Percentiles rank a stretch among this genome's conserved stretches.
Evolutionary conservation across 2,113 vertebrate genomes (phyloP).

Genomic region (Gnathonemus echidnorhynchus): DNA sequence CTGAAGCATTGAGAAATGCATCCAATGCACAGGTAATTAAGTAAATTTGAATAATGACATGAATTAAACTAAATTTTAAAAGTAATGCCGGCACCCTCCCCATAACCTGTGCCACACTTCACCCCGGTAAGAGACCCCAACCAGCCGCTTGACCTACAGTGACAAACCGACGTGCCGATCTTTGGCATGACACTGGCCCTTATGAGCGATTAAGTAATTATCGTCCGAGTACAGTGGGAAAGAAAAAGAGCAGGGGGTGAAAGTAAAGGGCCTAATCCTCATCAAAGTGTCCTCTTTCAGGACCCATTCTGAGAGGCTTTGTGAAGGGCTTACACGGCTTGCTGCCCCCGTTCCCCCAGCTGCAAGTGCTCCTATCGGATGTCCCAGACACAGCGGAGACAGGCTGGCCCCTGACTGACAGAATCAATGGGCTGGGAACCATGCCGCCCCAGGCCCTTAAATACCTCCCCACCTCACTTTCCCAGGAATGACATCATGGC

Average conservation of each 20-base stretch:
- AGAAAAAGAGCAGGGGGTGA: conserved; percentile 60
- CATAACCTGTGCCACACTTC: not conserved
- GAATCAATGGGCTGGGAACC: conserved; percentile 63
- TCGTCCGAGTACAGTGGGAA: conserved; percentile 53
- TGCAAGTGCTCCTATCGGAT: conserved; percentile 62
- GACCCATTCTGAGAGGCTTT: conserved; percentile 62
- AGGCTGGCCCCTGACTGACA: conserved; percentile 59
- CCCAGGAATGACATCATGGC: conserved; percentile 63
- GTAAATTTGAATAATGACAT: not conserved
- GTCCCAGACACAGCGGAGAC: conserved; percentile 69
- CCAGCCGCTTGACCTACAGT: conserved; percentile 16
- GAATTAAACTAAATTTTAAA: not conserved
- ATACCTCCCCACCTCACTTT: conserved; percentile 59
- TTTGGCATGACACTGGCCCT: conserved; percentile 52
- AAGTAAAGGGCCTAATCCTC: conserved; percentile 56
- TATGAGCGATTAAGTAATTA: conserved; percentile 65
- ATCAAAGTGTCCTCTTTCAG: conserved; percentile 66
- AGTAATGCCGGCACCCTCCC: not conserved
- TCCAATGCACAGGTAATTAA: not conserved
- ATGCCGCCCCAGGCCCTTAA: conserved; percentile 53
- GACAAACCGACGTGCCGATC: conserved; percentile 43
- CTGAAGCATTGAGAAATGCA: not conserved
- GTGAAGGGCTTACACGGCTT: conserved; percentile 61
- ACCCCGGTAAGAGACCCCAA: not conserved
- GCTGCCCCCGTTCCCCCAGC: conserved; percentile 54